Evolutionary conservation across 2,888 invertebrate species (phyloP), one percentile per base, ranked within the genome.

Genomic region (Pharmacophagus antenor): DNA sequence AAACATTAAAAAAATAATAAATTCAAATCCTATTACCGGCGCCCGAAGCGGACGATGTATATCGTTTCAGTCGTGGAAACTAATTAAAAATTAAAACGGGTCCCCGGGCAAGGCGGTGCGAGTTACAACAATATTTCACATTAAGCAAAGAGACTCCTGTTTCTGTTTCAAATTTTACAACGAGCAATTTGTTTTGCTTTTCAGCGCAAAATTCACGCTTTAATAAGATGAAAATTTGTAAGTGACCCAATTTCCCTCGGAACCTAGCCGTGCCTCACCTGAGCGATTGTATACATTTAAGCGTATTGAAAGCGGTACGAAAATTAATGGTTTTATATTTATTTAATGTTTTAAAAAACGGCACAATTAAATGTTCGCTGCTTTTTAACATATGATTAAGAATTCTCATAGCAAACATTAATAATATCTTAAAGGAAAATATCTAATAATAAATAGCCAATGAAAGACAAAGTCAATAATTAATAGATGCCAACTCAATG

Each of bases 211-310:
- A 56, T 52, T 56, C 27, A 21, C 20, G 42, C 46, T 37, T 56
- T 56, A 61, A 61, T 61, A 61, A 53, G 61, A 56, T 48, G 51
- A 61, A 61, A 61, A 56, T 61, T n/a, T 61, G 56, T 61, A 53
- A 61, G 56, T 56, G 61, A 56, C 61, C 61, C 61, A 61, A 61
- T 61, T 61, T 56, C 52, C 56, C 21, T 12, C 48, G 18, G 25
- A 21, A 56, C 48, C 52, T 51, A 41, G 56, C 27, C 21, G 27
- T 58, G 51, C 52, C 52, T 47, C 53, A 56, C 61, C 56, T 61
- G 61, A 20, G 18, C 48, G 42, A 27, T 47, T 53, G 52, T 61
- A 46, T 61, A 56, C 56, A 56, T 27, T 55, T 52, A 56, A 23
- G 25, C 53, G 17, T 31, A 42, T 59, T 54, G 31, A 31, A 46